Evolutionary conservation across 2,797 vertebrate genomes (phyloP).

Genomic region (Morus bassanus): DNA sequence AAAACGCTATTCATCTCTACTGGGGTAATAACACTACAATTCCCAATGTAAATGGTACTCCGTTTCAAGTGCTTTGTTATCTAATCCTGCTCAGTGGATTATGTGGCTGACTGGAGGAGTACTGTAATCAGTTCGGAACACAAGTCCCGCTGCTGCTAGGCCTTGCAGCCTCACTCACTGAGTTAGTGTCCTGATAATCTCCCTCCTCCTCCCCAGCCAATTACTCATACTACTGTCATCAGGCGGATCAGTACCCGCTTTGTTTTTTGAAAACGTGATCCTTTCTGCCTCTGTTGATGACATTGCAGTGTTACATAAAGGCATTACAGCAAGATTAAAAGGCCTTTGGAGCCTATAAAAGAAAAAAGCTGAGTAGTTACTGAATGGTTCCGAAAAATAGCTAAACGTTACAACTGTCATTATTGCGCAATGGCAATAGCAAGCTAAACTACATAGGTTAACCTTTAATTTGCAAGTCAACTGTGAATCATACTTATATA

Average conservation of each 20-base stretch:
- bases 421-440: neutral
- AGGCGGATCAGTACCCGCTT: conserved; percentile 48
- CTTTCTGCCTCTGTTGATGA: conserved; percentile 27
- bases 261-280: conserved; percentile 42
- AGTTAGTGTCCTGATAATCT: conserved; percentile 38
- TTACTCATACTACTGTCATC: conserved; percentile 42
- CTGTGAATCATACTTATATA: neutral
- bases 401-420: conserved; percentile 7
- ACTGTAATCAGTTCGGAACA: neutral
- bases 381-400: conserved; percentile 11
- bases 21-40: neutral
- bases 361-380: conserved; percentile 13
- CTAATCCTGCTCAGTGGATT: conserved; percentile 26
- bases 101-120: conserved; percentile 8
- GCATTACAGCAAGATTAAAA: conserved; percentile 53
- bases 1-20: neutral
- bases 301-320: conserved; percentile 50
- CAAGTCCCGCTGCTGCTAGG: neutral
- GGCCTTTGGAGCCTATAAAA: conserved; percentile 39
- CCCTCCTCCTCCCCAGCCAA: conserved; percentile 33
- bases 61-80: neutral
- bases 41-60: neutral
- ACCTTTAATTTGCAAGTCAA: conserved; percentile 33
- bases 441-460: neutral
- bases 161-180: conserved; percentile 29